Evolutionary conservation across 1,140 invertebrate genomes (phyloP), one percentile per base, ranked within the genome.

Genomic region (Protaetia brevitarsis): DNA sequence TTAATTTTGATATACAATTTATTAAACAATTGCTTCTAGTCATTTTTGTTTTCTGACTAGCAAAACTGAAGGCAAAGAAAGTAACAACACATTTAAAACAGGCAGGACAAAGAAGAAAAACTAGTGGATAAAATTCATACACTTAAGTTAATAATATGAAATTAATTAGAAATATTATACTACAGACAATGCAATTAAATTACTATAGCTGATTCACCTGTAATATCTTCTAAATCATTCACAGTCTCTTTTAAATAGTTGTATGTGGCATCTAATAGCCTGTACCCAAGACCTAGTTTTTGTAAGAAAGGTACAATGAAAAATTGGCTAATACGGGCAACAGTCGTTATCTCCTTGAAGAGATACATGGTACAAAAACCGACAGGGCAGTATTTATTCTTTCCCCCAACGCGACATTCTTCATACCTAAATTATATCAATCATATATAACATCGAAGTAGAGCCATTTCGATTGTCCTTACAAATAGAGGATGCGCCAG

Each of bases 401-500:
- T 45, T 10, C 90, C 89, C 73, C 64, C 88, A 82, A 41, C 82
- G 45, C 66, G 79, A 27, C 81, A 82, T 74, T 90, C 93, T 79
- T 96, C 94, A 81, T 89, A 96, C 69, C 93, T 95, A 37, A 37
- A 37, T 74, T 68, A 76, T 74, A 65, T 63, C 66, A 6, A 66
- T 57, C 1, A n/a, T n/a, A 21, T 57, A 66, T 41, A 66, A 36
- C 10, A 58, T 28, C 5, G 2, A 21, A 30, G 10, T 1, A 3
- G n/a, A 16, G 13, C 5, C 19, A 13, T 8, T 31, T 5, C 2
- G 45, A 63, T 4, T 13, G 11, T 56, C 10, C 51, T 2, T 86
- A 98, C 93, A 96, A 80, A 56, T 95, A 86, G 79, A 94, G 97
- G 77, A 93, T 96, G 34, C 86, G 85, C 95, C 97, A 99, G 68